phyloP scores from a whole-genome alignment of 2,797 vertebrate genomes.

The Heteromormyrus szaboi region DNA sequence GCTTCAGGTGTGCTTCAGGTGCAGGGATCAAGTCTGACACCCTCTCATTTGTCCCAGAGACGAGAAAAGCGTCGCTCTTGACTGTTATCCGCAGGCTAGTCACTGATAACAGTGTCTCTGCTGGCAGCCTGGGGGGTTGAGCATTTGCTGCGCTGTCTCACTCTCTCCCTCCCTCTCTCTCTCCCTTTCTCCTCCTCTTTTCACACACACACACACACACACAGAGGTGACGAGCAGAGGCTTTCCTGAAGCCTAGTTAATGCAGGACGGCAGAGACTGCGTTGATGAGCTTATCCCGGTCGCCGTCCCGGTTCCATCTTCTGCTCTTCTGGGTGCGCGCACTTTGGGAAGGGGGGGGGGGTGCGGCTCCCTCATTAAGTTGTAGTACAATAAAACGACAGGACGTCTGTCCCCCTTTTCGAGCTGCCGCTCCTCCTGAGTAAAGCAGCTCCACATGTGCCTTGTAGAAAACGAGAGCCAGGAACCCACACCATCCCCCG shows the following conservation, averaged over 20 bases:
- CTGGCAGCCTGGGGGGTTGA: constrained; percentile 40
- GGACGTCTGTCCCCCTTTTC: not conserved
- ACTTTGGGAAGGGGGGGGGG: not conserved
- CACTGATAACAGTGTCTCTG: constrained; percentile 36
- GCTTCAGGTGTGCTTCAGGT: not conserved
- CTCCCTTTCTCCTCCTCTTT: constrained; percentile 15
- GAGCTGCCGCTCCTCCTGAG: not conserved
- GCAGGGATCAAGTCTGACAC: constrained; percentile 15
- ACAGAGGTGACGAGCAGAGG: not conserved
- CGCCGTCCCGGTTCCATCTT: not conserved
- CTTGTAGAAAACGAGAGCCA: not conserved
- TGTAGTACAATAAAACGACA: not conserved
- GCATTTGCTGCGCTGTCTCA: constrained; percentile 13
- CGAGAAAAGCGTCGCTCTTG: constrained; percentile 24
- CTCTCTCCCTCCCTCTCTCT: constrained; percentile 15
- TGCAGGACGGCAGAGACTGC: not conserved
- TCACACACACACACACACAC: not conserved
- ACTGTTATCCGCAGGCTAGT: constrained; percentile 36
- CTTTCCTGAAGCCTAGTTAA: not conserved
- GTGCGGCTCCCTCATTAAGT: not conserved
- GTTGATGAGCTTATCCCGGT: not conserved
- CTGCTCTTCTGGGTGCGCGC: not conserved
- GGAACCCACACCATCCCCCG: not conserved
- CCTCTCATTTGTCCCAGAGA: not conserved
- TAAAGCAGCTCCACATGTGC: not conserved